Base-by-base conservation (phyloP, 2,797 vertebrate species). In the Halcyon smyrnensis region DNA sequence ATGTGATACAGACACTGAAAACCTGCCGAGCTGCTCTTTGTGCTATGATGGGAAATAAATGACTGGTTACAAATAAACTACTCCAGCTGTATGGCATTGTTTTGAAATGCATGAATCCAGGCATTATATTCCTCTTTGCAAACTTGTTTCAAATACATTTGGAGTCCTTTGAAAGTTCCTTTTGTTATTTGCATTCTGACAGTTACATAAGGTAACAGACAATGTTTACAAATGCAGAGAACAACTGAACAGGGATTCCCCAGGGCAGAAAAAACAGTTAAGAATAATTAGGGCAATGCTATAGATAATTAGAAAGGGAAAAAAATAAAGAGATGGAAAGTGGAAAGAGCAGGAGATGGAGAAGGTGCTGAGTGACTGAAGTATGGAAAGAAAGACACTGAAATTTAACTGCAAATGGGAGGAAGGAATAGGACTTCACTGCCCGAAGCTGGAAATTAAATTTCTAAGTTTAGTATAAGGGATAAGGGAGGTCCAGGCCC, bases 401-500 rank as follows among this genome's bases (percentile, higher is more conserved):
- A 71, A 76, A 60, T 37, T 11, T 21, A 90, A 82, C 54, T 74
- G 88, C 34, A 91, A 63, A 41, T 19, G 59, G 86, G 57, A 84
- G 46, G 57, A 90, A 56, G 62, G 93, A 88, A 73, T 7, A 56
- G 32, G 60, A 43, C 39, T 84, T 70, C 37, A 57, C 41, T 63
- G 80, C 88, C 88, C 67, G 74, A 74, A 94, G 84, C 84, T 71
- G 64, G 76, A 91, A 86, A 71, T 64, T 23, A 83, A 87, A 24
- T 39, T 3, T 54, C 0, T 70, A 80, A 62, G 45, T 65, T 59
- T 10, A n/a, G 20, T 41, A 54, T 3, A 81, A 64, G 50, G 43
- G 37, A 57, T 78, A 59, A 84, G 65, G 28, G 70, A 87, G n/a
- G 36, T 32, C 30, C 80, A 53, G 50, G 62, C 9, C 1, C 46